Base-by-base conservation (phyloP, 2,888 invertebrate genomes). In the Linnaemya vulpina region DNA sequence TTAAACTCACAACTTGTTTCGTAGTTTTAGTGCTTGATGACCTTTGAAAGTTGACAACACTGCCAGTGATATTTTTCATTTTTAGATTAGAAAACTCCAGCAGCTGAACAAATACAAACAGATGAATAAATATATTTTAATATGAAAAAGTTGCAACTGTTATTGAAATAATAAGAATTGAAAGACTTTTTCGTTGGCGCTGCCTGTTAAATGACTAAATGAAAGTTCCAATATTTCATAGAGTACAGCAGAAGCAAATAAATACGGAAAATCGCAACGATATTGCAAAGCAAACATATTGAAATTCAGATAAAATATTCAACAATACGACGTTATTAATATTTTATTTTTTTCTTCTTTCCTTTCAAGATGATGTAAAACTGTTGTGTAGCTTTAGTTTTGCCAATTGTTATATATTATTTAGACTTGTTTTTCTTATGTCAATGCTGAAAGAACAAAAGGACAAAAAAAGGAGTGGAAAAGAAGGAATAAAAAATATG, bases 301-400 rank as follows among this genome's bases (percentile, higher is more conserved):
- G 53, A 55, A 65, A 65, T 65, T 73, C 55, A 55, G 35, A 49
- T 65, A 35, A 49, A 55, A 35, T 38, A 63, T 67, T 73, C 65
- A 17, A 49, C 55, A 51, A 13, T 20, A 79, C 17, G n/a, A 67
- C 0, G 15, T 55, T 25, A 62, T 62, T 62, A 30, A 20, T 30
- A 51, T 38, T 25, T n/a, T 60, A 49, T 75, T 67, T 70, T 53
- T 20, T 30, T 51, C 22, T 40, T n/a, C 49, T 62, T 76, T 58
- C 51, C 46, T 55, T 49, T 80, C 65, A 67, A 74, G 13, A 67
- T 80, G 74, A 74, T 68, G 30, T 74, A 80, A 80, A 80, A 67
- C 58, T 67, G 67, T 40, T 58, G 17, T 55, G 40, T 43, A 55
- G 49, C 55, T 58, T n/a, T 43, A 58, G 15, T 38, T 46, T 71